These are phyloP conservation scores for Centroberyx gerrardi DNA, from an alignment of 2,797 vertebrate genomes.

Conservation along the genomic window DNA sequence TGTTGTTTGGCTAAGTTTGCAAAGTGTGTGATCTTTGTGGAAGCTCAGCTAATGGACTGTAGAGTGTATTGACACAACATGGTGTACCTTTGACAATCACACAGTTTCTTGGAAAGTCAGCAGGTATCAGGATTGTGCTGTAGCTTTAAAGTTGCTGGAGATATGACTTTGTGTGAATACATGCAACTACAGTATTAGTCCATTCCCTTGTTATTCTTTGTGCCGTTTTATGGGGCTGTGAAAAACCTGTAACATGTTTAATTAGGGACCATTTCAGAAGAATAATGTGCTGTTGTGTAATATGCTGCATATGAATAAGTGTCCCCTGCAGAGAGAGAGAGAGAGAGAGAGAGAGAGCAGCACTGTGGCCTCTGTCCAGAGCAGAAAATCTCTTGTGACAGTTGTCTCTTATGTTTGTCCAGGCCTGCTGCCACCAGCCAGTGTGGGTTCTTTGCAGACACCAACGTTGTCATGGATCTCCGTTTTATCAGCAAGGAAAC, in stretches of 20 bases:
- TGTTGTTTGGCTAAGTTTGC: background rate
- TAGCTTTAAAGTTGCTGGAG: background rate
- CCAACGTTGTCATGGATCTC: slow-evolving; percentile 69
- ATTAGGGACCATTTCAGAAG: slow-evolving; percentile 26
- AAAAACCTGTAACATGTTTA: slow-evolving; percentile 29
- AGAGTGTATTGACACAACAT: background rate
- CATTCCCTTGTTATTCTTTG: slow-evolving; percentile 20
- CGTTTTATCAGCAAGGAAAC: slow-evolving; percentile 71
- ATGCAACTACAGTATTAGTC: background rate
- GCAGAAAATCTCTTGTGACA: slow-evolving; percentile 65
- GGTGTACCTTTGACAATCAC: background rate
- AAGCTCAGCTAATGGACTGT: background rate
- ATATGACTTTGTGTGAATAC: background rate
- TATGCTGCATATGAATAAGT: slow-evolving; percentile 33
- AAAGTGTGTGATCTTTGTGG: background rate
- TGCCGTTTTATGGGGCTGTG: slow-evolving; percentile 7
- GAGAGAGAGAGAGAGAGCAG: slow-evolving; percentile 13
- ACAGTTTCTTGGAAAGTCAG: background rate
- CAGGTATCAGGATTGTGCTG: background rate
- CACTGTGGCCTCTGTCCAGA: slow-evolving; percentile 43
- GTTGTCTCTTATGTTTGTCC: slow-evolving; percentile 73
- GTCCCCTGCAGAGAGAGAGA: slow-evolving; percentile 6
- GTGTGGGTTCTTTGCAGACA: slow-evolving; percentile 57
- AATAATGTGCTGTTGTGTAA: slow-evolving; percentile 11
- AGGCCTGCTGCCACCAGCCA: slow-evolving; percentile 57